Conservation (phyloP, 2,888 invertebrate genomes). For the Mesochorus sp. region DNA sequence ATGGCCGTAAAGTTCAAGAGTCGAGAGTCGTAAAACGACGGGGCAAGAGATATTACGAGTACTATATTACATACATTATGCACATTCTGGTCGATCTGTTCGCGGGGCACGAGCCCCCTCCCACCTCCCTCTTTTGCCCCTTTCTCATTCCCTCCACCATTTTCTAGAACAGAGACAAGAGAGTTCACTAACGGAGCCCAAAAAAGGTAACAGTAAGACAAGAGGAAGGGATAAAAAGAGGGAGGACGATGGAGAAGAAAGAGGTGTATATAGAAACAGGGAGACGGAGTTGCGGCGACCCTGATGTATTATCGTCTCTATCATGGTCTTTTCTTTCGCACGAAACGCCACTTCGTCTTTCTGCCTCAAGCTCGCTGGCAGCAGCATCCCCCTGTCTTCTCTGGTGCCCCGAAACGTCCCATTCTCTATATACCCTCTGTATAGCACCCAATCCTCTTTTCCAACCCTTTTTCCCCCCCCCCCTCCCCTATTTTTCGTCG, state of each 20-base stretch:
- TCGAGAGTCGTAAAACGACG: slow-evolving; percentile 64
- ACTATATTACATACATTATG: slow-evolving; percentile 66
- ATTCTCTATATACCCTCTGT: slow-evolving; percentile 15
- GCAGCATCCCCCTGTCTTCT: slow-evolving; percentile 39
- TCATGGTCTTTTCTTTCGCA: slow-evolving; percentile 61
- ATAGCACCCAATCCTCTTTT: slow-evolving; percentile 27
- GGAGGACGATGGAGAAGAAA: not conserved
- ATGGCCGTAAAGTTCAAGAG: slow-evolving; percentile 65
- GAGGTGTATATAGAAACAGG: slow-evolving; percentile 12
- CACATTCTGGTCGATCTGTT: slow-evolving; percentile 62
- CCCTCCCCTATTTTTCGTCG: slow-evolving; percentile 20
- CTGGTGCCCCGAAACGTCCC: slow-evolving; percentile 37
- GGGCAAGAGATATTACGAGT: slow-evolving; percentile 64
- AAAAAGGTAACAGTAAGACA: slow-evolving; percentile 5
- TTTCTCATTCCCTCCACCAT: too few species aligned
- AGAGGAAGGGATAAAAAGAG: not conserved
- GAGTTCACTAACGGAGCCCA: slow-evolving; percentile 4
- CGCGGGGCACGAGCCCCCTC: slow-evolving; percentile 32
- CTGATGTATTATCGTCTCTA: slow-evolving; percentile 63
- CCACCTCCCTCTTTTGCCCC: not conserved
- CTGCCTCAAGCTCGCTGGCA: slow-evolving; percentile 49
- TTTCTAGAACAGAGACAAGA: slow-evolving; percentile 31
- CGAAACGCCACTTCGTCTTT: slow-evolving; percentile 62
- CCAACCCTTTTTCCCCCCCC: slow-evolving; percentile 26
- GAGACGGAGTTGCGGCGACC: slow-evolving; percentile 35